Evolutionary conservation across 2,797 vertebrate species (phyloP).

Genomic region (Brotula barbata): DNA sequence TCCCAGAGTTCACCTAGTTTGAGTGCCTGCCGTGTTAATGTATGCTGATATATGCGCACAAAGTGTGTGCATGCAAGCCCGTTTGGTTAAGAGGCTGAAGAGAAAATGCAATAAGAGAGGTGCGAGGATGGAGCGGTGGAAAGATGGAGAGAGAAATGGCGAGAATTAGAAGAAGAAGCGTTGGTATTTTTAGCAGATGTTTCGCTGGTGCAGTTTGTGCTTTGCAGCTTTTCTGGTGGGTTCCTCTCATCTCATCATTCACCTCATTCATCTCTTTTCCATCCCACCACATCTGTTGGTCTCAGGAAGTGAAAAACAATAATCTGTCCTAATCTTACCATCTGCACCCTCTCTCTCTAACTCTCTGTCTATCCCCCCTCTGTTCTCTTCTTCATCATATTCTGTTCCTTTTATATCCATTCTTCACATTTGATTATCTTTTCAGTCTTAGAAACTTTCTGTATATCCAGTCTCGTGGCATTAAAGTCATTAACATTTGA

Average conservation of each 20-base stretch:
- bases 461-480: too few species aligned
- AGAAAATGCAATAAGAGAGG: background rate
- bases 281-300: slow-evolving; percentile 49
- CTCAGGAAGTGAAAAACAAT: slow-evolving; percentile 48
- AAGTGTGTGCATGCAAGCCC: slow-evolving; percentile 19
- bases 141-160: slow-evolving; percentile 63
- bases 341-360: slow-evolving; percentile 37
- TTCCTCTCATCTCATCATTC: background rate
- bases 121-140: slow-evolving; percentile 1
- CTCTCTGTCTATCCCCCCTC: slow-evolving; percentile 7
- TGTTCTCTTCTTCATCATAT: background rate
- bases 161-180: slow-evolving; percentile 66
- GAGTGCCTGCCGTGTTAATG: slow-evolving; percentile 67
- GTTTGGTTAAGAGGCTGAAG: background rate
- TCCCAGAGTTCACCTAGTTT: slow-evolving; percentile 63
- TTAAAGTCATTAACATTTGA: too few species aligned
- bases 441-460: too few species aligned
- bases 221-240: too few species aligned
- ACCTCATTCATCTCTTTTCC: background rate
- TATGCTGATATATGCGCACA: slow-evolving; percentile 66
- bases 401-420: slow-evolving; percentile 2
- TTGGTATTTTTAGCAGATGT: slow-evolving; percentile 76
- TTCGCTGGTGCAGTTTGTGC: slow-evolving; percentile 69
- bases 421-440: background rate
- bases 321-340: slow-evolving; percentile 67